These are phyloP conservation scores for Drosophila chauvacae DNA, from an alignment of 1,140 invertebrate genomes.

Conservation along the genomic window DNA sequence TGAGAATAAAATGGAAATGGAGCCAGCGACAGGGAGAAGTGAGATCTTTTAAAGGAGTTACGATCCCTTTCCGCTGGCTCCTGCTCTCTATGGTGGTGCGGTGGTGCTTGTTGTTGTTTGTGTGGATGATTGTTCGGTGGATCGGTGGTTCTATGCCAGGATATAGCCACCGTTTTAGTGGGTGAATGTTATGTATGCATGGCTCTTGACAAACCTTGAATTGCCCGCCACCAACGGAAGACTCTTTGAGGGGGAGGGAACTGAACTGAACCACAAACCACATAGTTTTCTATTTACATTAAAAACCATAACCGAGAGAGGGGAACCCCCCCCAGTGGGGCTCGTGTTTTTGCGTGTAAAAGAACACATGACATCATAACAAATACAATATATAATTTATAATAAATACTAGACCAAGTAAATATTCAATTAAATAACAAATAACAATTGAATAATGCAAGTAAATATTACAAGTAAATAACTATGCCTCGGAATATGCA, in stretches of 20 bases:
- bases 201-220: conserved; percentile 76
- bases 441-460: neutral
- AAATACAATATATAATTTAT: neutral
- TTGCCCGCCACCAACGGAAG: conserved; percentile 72
- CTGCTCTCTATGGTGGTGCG: conserved; percentile 31
- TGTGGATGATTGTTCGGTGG: conserved; percentile 15
- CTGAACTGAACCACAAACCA: conserved; percentile 15
- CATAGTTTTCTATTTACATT: neutral
- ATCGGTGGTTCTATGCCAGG: conserved; percentile 12
- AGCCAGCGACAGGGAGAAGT: neutral
- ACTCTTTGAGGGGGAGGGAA: conserved; percentile 12
- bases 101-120: conserved; percentile 16
- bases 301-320: conserved; percentile 14
- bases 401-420: neutral
- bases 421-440: neutral
- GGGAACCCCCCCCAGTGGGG: conserved; percentile 1
- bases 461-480: too few species aligned
- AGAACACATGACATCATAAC: neutral
- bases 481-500: too few species aligned
- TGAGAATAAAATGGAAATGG: conserved; percentile 17
- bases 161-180: conserved; percentile 1
- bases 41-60: neutral
- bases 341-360: neutral
- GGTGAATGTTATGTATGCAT: conserved; percentile 18
- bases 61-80: neutral